Base-by-base conservation (phyloP, 2,113 vertebrate species). In the Xiphophorus couchianus region DNA sequence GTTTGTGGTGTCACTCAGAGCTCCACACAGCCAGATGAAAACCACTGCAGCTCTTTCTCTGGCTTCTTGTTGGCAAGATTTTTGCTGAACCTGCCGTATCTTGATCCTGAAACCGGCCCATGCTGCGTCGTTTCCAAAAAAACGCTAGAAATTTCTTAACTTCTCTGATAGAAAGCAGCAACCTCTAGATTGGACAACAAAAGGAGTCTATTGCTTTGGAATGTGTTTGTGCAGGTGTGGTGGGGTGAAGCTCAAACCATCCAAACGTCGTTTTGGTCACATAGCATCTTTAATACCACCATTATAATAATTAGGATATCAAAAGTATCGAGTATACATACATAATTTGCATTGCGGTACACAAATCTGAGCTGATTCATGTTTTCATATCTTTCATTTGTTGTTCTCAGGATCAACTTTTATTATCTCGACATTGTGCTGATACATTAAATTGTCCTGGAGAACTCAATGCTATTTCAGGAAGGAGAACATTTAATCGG, bases 311-410 rank as follows among this genome's bases (percentile, higher is more conserved):
- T 92, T 93, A 93, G 90, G 86, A 93, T 93, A 93, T 93, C 89
- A 93, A 93, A 93, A 93, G 90, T 93, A 92, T 93, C 77, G 91
- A 93, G 92, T 91, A 93, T 93, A 93, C 92, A 93, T 93, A 93
- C 91, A 93, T 93, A 87, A 90, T 93, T 93, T 93, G 91, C 91
- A 93, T 93, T 91, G 91, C 78, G 84, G 85, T 91, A 92, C 92
- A 92, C 90, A 93, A 93, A 92, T 92, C 88, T 82, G 85, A 89
- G 84, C 86, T 84, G 89, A 92, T 90, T 92, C 83, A 89, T 92
- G 89, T 92, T 89, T 87, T 87, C 83, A 91, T 92, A 89, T 88
- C 88, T 89, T 86, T 88, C 89, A 86, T 90, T 85, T 77, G 51
- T 90, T 88, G 87, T 88, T 93, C 88, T 92, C 82, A 88, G 86